phyloP scores from a whole-genome alignment of 2,113 vertebrate species.

The Australoheros scitulus region DNA sequence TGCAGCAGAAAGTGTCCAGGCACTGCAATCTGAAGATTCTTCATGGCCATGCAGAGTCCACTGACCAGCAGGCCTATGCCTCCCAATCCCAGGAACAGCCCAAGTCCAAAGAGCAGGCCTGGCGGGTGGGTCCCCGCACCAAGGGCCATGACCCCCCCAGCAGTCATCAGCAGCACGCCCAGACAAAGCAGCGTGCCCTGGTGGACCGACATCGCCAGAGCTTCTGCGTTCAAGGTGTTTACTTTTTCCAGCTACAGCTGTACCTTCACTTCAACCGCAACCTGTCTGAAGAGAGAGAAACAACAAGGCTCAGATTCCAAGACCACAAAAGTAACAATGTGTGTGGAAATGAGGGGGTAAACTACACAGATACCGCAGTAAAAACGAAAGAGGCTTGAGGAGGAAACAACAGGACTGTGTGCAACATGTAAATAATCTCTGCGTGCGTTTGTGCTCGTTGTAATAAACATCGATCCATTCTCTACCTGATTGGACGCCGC shows the following conservation, averaged over 20 bases:
- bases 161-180: constrained; percentile 59
- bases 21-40: constrained; percentile 75
- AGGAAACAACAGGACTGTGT: neutral
- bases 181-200: constrained; percentile 61
- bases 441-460: neutral
- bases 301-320: neutral
- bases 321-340: neutral
- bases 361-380: neutral
- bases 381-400: neutral
- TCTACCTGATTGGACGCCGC: constrained; percentile 43
- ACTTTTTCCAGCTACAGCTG: constrained; percentile 1
- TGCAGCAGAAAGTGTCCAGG: constrained; percentile 81
- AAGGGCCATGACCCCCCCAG: constrained; percentile 53
- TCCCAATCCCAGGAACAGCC: constrained; percentile 63
- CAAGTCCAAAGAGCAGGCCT: constrained; percentile 34
- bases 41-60: constrained; percentile 75
- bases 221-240: neutral
- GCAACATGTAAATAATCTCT: constrained; percentile 35
- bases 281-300: constrained; percentile 33
- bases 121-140: neutral
- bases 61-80: constrained; percentile 72
- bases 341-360: neutral
- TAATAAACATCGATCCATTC: neutral
- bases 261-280: constrained; percentile 16
- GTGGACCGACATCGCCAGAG: constrained; percentile 59